phyloP scores from a whole-genome alignment of 1,140 invertebrate species.

The Tribolium madens region DNA sequence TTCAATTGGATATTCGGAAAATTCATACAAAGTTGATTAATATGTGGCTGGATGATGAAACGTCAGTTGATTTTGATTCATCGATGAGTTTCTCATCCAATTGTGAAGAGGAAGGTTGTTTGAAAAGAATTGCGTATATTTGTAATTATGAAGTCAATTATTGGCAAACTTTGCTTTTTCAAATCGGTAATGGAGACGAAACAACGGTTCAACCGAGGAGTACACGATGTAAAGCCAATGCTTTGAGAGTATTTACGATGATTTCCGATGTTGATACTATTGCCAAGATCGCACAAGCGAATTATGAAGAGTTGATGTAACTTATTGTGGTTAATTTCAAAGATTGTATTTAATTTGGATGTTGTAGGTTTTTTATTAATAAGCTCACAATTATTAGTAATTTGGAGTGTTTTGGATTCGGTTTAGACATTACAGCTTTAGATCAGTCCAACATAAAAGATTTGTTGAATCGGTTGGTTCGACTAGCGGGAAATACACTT shows the following conservation, averaged over 20 bases:
- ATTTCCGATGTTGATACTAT: constrained; percentile 54
- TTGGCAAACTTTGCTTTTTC: constrained; percentile 53
- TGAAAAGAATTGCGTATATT: constrained; percentile 56
- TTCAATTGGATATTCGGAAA: constrained; percentile 49
- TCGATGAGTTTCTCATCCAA: background rate
- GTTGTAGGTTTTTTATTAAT: constrained; percentile 57
- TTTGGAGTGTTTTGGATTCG: constrained; percentile 53
- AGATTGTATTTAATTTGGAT: too few relatives aligned
- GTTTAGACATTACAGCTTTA: constrained; percentile 49
- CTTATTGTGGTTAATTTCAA: too few relatives aligned
- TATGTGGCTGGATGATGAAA: constrained; percentile 46
- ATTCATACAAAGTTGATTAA: constrained; percentile 48
- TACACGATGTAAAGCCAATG: constrained; percentile 52
- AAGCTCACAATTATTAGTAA: constrained; percentile 56
- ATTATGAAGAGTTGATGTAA: constrained; percentile 53
- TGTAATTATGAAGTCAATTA: constrained; percentile 46
- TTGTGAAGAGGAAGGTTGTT: constrained; percentile 40
- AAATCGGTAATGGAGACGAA: constrained; percentile 41
- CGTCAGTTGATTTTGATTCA: constrained; percentile 47
- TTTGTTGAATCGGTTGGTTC: constrained; percentile 53
- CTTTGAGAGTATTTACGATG: constrained; percentile 58
- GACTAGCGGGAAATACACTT: constrained; percentile 41
- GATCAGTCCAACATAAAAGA: constrained; percentile 54
- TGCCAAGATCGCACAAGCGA: constrained; percentile 44
- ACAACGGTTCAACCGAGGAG: too few relatives aligned